phyloP scores from a whole-genome alignment of 1,140 invertebrate species.

The Phymorhynchus buccinoides region DNA sequence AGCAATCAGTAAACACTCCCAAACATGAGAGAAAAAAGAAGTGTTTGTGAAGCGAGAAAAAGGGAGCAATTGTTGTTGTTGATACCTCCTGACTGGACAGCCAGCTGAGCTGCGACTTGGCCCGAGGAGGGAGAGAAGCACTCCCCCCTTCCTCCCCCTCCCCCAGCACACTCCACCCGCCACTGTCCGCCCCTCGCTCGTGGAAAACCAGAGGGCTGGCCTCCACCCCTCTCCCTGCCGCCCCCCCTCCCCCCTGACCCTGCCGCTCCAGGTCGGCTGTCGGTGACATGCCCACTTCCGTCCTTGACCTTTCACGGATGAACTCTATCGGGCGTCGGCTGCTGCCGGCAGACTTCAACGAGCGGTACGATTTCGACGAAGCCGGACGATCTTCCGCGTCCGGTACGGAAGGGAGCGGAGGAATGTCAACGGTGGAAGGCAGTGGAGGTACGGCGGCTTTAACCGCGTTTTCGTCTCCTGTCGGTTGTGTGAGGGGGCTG shows the following conservation, averaged over 20 bases:
- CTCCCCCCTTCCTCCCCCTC: too few species aligned
- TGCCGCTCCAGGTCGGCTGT: slow-evolving; percentile 8
- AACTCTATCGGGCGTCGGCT: neutral
- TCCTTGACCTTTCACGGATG: neutral
- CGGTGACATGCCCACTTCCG: neutral
- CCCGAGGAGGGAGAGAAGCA: neutral
- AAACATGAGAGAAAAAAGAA: too few species aligned
- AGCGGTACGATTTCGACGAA: neutral
- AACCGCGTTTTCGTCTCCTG: too few species aligned
- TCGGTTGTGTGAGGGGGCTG: too few species aligned
- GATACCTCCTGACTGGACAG: slow-evolving; percentile 23
- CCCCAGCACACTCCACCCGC: neutral
- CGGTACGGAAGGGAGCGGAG: slow-evolving; percentile 7
- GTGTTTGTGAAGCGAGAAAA: too few species aligned
- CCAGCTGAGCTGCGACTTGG: neutral
- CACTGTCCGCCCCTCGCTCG: too few species aligned
- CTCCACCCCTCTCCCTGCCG: too few species aligned
- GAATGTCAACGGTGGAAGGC: neutral
- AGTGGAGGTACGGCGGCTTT: too few species aligned
- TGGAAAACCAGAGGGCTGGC: too few species aligned
- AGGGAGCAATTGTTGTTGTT: too few species aligned
- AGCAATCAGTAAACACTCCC: too few species aligned
- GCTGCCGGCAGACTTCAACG: neutral
- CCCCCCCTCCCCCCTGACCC: neutral
- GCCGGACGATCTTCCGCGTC: neutral